Conservation (phyloP, 37 sponge, comb jelly and placozoan genomes). For the Ianthella basta region DNA sequence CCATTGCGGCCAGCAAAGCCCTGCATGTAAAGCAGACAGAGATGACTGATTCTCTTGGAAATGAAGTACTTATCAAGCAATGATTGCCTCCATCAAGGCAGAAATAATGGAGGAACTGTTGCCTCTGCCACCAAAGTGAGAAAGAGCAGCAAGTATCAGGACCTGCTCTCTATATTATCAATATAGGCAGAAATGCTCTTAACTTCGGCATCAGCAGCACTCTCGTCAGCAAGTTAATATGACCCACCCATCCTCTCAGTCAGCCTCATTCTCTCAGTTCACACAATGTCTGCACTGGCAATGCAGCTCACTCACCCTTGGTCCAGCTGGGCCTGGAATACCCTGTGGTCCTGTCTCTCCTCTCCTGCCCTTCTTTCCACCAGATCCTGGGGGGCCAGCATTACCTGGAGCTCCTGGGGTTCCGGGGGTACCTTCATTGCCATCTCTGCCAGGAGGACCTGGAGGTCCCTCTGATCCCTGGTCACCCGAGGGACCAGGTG, state of each 20-base stretch:
- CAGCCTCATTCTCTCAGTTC: too few species aligned
- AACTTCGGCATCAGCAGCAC: too few species aligned
- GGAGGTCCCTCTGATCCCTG: conserved; percentile 24
- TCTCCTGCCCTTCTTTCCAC: conserved; percentile 47
- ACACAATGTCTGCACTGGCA: too few species aligned
- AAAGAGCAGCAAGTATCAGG: too few species aligned
- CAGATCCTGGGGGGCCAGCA: conserved; percentile 35
- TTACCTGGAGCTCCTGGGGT: conserved; percentile 49
- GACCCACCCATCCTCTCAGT: too few species aligned
- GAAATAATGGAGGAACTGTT: too few species aligned
- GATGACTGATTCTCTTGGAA: background rate
- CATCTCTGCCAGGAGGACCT: conserved; percentile 29
- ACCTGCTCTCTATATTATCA: too few species aligned
- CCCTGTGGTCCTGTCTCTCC: conserved; percentile 59
- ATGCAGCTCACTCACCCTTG: conserved; percentile 65
- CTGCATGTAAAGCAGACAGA: conserved; percentile 8
- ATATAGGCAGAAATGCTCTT: too few species aligned
- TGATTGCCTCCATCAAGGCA: too few species aligned
- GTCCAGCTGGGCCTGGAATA: conserved; percentile 49
- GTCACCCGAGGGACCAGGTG: conserved; percentile 42
- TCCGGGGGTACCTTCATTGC: conserved; percentile 19
- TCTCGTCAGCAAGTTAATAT: too few species aligned
- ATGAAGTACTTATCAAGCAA: background rate
- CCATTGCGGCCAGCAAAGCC: conserved; percentile 66
- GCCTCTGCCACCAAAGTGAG: too few species aligned